A percentile compares a stretch with the other conserved stretches of the same genome.
Conservation (phyloP, 2,113 vertebrate genomes). For the Himantopus leucocephalus region DNA sequence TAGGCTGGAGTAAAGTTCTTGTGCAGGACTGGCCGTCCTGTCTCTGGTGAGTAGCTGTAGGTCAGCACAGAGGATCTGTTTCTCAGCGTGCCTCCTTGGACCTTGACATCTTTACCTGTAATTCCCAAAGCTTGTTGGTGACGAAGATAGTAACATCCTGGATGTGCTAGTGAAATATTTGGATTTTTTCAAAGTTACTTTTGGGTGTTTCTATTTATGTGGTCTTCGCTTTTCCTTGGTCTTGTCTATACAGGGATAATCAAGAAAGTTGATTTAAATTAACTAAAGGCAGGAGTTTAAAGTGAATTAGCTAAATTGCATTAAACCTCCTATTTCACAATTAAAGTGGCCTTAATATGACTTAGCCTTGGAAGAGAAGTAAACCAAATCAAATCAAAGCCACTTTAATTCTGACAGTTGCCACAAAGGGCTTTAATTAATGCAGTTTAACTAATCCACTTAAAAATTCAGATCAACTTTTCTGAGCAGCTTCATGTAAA, state of each 20-base stretch:
- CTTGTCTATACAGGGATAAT: not conserved
- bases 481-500: not conserved
- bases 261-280: constrained; percentile 39
- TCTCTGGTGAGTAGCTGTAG: not conserved
- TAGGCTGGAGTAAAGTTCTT: not conserved
- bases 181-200: not conserved
- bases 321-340: constrained; percentile 7
- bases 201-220: not conserved
- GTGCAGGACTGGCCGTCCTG: not conserved
- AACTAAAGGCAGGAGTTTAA: constrained; percentile 47
- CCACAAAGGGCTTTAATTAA: constrained; percentile 52
- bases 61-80: not conserved
- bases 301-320: constrained; percentile 45
- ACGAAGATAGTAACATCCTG: not conserved
- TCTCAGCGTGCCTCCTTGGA: not conserved
- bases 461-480: constrained; percentile 56
- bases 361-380: constrained; percentile 47
- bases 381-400: constrained; percentile 58
- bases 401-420: constrained; percentile 27
- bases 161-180: not conserved
- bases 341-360: constrained; percentile 37
- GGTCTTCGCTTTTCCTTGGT: not conserved
- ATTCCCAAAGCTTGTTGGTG: not conserved
- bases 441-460: constrained; percentile 46
- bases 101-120: not conserved